Percentiles rank a stretch among this genome's conserved stretches.
Conservation (phyloP, 2,113 vertebrate genomes). For the Ursus arctos region DNA sequence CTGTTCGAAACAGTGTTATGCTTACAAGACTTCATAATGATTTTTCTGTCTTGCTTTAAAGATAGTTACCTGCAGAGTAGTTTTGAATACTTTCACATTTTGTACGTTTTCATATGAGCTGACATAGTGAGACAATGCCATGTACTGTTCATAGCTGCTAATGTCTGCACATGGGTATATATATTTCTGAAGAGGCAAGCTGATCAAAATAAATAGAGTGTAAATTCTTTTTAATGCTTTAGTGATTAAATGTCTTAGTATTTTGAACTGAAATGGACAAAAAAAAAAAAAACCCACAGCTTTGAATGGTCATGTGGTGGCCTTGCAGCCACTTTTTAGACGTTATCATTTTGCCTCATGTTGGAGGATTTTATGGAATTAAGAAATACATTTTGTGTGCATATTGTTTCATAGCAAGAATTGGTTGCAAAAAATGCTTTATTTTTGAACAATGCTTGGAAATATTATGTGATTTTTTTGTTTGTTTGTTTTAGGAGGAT, state of each 20-base stretch:
- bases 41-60: slow-evolving; percentile 97
- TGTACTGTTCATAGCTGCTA: slow-evolving; percentile 98
- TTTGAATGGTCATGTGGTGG: slow-evolving; percentile 89
- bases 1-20: slow-evolving; percentile 95
- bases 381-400: slow-evolving; percentile 93
- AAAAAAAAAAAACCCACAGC: slow-evolving; percentile 79
- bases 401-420: slow-evolving; percentile 96
- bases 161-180: slow-evolving; percentile 98
- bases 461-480: slow-evolving; percentile 92
- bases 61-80: slow-evolving; percentile 94
- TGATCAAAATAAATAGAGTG: slow-evolving; percentile 92
- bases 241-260: slow-evolving; percentile 94
- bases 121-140: slow-evolving; percentile 95
- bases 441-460: slow-evolving; percentile 97
- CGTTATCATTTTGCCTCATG: slow-evolving; percentile 91
- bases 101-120: slow-evolving; percentile 99
- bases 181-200: slow-evolving; percentile 98
- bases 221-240: slow-evolving; percentile 96
- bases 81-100: slow-evolving; percentile 99
- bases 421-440: slow-evolving; percentile 95
- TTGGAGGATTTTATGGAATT: slow-evolving; percentile 93
- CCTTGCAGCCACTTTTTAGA: slow-evolving; percentile 89
- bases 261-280: slow-evolving; percentile 93
- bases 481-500: slow-evolving; percentile 92
- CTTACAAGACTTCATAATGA: slow-evolving; percentile 93